phyloP scores from a whole-genome alignment of 2,888 invertebrate genomes.

The Gari tellinella region DNA sequence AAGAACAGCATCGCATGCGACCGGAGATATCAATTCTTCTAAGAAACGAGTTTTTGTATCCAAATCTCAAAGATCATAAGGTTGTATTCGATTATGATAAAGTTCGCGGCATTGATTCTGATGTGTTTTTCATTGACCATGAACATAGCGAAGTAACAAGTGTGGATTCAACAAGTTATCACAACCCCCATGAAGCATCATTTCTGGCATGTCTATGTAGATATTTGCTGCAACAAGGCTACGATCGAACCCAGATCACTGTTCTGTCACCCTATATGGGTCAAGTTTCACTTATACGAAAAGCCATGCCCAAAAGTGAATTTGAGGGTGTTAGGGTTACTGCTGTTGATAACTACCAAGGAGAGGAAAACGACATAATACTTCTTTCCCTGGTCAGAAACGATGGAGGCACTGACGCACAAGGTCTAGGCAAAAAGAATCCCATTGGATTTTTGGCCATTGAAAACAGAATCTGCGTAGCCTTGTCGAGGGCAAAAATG shows the following conservation, averaged over 20 bases:
- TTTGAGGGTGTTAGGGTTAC: slow-evolving; percentile 72
- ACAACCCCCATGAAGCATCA: slow-evolving; percentile 56
- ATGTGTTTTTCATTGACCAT: slow-evolving; percentile 77
- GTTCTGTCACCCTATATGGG: slow-evolving; percentile 81
- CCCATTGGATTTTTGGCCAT: slow-evolving; percentile 78
- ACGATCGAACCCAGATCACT: slow-evolving; percentile 76
- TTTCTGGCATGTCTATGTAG: slow-evolving; percentile 65
- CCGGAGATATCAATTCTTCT: slow-evolving; percentile 80
- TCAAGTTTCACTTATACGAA: slow-evolving; percentile 70
- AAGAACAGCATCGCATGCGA: slow-evolving; percentile 79
- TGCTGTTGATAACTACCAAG: slow-evolving; percentile 82
- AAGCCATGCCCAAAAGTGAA: slow-evolving; percentile 62
- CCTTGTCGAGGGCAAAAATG: slow-evolving; percentile 79
- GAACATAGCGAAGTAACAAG: slow-evolving; percentile 31
- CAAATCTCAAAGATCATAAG: slow-evolving; percentile 72
- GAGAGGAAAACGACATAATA: slow-evolving; percentile 84
- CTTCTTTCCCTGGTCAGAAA: slow-evolving; percentile 82
- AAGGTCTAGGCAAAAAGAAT: slow-evolving; percentile 27
- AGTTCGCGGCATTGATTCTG: slow-evolving; percentile 74
- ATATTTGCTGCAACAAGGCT: slow-evolving; percentile 80
- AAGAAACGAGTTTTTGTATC: slow-evolving; percentile 73
- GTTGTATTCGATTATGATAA: slow-evolving; percentile 68
- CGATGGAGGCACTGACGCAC: slow-evolving; percentile 51
- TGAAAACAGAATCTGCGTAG: slow-evolving; percentile 81
- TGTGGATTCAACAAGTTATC: slow-evolving; percentile 57